Evolutionary conservation across 2,888 invertebrate species (phyloP), one percentile per base, ranked within the genome.

Genomic region (Mechanitis mazaeus): DNA sequence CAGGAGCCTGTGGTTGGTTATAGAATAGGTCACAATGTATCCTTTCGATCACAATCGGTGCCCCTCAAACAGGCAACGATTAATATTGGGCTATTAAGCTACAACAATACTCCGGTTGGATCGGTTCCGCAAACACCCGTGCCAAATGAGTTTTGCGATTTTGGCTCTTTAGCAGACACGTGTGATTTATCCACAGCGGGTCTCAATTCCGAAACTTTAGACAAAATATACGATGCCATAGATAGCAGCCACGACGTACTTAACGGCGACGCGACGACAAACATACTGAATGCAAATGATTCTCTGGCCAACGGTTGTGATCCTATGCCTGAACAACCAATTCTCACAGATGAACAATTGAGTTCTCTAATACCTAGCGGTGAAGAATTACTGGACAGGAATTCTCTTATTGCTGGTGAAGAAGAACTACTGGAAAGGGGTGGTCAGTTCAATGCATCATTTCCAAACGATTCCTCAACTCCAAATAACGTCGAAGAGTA

Each of bases 21-120:
- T 68, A 85, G 89, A 63, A 75, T 87, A 28, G 83, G 81, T 3
- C 83, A 81, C 28, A 88, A 91, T 62, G 80, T 64, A 64, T 80
- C 86, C 67, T 91, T 86, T 71, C 90, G 96, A 59, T 96, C 96
- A 6, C 96, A 95, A 73, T 96, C 96, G 12, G 96, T 95, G 56
- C 96, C 96, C 0, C 81, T 95, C 31, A 93, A 93, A 73, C 91
- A 92, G 66, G 93, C 92, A 77, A 77, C 91, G 28, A 85, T 85
- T 56, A 83, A 82, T 65, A 75, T 85, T 66, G 79, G 81, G 2
- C 69, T 87, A 42, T 72, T 87, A 55, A 88, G 85, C 70, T 90
- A 89, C 69, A 87, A 85, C 69, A 88, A 85, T 65, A 91, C 93
- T 5, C 92, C 92, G 0, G 93, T 91, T 54, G 93, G 92, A 59